Evolutionary conservation across 2,888 invertebrate genomes (phyloP), one percentile per base, ranked within the genome.

Genomic region (Lamproptera curius): DNA sequence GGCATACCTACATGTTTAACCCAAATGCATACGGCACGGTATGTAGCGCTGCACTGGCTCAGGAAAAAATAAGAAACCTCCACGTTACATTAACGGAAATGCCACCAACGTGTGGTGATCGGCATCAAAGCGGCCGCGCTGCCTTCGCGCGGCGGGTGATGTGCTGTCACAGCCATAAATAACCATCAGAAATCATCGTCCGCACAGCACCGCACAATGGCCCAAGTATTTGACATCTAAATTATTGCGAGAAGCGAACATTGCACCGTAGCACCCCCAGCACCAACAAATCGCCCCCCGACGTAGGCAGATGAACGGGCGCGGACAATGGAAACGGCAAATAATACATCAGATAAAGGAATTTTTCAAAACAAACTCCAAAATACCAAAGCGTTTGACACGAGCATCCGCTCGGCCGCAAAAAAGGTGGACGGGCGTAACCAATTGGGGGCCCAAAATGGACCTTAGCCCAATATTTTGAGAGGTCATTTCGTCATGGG

Each of bases 341-440:
- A 78, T 73, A 76, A 87, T 84, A 82, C 76, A 83, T 81, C 85
- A 84, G 79, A 88, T 86, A 88, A 88, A 88, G 87, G 87, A 87
- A 82, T 87, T 86, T n/a, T 88, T 88, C 86, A 87, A 88, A 87
- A 87, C 88, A 88, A 88, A 87, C 85, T 87, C 86, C n/a, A 83
- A 85, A 84, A 85, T 86, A 86, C 83, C 83, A 80, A 86, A 84
- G 84, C 86, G 84, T 82, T 88, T 86, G 88, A 87, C 88, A 85
- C 85, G 86, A 84, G 87, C 88, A 88, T 88, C 88, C 87, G 87
- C 81, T 84, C 66, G 69, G 61, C 61, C 62, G 74, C 79, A 84
- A 86, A 85, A 85, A 84, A 84, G 60, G 70, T 56, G 59, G 59
- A 60, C 57, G 54, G 61, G 61, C 73, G 72, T 75, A 72, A 71